Conservation (phyloP, 1,140 invertebrate species). For the Aphis craccivora region DNA sequence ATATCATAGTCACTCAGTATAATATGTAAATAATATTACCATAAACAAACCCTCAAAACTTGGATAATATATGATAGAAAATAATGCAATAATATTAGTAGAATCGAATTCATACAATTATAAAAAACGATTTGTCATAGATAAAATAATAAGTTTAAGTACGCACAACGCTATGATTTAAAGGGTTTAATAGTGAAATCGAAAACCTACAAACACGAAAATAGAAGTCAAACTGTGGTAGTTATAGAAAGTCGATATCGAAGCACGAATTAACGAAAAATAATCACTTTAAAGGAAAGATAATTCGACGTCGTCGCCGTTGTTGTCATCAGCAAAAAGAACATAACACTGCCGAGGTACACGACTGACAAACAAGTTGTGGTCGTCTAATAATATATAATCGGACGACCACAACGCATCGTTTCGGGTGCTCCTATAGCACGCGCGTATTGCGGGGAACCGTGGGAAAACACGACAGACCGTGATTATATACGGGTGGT, state of each 20-base stretch:
- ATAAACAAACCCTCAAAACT: background rate
- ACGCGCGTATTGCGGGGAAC: background rate
- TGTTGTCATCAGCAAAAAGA: background rate
- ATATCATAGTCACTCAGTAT: too few species aligned
- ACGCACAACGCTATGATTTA: background rate
- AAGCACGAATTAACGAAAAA: background rate
- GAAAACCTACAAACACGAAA: background rate
- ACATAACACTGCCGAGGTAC: background rate
- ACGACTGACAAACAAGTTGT: background rate
- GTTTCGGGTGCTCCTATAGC: background rate
- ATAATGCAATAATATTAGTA: background rate
- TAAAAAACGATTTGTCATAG: background rate
- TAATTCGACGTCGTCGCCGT: background rate
- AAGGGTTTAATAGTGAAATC: background rate
- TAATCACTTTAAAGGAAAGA: background rate
- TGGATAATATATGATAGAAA: background rate
- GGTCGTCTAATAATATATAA: background rate
- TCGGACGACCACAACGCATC: background rate
- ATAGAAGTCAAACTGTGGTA: background rate
- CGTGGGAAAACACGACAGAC: conserved; percentile 52
- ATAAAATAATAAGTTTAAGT: background rate
- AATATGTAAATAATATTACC: background rate
- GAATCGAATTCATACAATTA: background rate
- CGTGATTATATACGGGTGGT: background rate
- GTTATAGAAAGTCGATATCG: background rate